Conservation (phyloP, 2,888 invertebrate species). For the Osedax fenrisi region DNA sequence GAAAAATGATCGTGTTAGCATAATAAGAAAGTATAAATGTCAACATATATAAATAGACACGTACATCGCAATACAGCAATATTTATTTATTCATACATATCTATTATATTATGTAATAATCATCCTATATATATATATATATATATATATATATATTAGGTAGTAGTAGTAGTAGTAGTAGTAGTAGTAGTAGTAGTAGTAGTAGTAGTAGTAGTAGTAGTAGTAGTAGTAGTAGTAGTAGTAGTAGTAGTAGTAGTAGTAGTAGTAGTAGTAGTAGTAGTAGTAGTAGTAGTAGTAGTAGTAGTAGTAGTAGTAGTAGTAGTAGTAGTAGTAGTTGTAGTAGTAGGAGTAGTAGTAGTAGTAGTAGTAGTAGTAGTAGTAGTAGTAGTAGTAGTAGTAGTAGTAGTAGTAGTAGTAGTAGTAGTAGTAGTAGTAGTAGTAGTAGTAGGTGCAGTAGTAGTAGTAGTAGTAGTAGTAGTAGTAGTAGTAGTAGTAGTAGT, state of each 20-base stretch:
- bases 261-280: constrained; percentile 18
- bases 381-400: constrained; percentile 10
- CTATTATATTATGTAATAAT: too few species aligned
- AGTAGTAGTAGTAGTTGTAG: constrained; percentile 22
- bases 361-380: constrained; percentile 15
- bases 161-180: background rate
- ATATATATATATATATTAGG: too few species aligned
- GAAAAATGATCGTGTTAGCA: too few species aligned
- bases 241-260: constrained; percentile 14
- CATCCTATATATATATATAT: too few species aligned
- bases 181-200: constrained; percentile 5
- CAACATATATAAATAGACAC: too few species aligned
- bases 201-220: constrained; percentile 1
- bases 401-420: constrained; percentile 20
- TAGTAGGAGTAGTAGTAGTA: constrained; percentile 22
- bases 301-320: constrained; percentile 21
- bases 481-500: background rate
- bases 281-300: constrained; percentile 22
- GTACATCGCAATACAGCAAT: too few species aligned
- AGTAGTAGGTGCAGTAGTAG: too few species aligned
- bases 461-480: constrained; percentile 3
- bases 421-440: constrained; percentile 11
- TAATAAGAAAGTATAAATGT: too few species aligned
- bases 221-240: constrained; percentile 10
- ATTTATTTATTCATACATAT: too few species aligned